Conservation (phyloP, 2,113 vertebrate genomes). For the Manacus vitellinus region DNA sequence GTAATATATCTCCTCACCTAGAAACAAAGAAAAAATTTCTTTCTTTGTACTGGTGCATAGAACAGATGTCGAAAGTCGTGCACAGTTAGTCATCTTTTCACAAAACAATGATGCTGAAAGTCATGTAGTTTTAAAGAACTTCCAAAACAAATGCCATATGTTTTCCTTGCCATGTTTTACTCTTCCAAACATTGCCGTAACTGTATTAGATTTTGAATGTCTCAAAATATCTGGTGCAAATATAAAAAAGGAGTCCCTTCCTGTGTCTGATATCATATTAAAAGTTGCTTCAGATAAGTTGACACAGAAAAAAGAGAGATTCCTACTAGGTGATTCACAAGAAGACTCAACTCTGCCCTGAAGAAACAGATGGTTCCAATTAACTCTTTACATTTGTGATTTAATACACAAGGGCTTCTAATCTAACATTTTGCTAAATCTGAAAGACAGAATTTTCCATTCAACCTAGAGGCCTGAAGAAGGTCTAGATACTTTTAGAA, state of each 20-base stretch:
- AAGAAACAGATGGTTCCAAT: conserved; percentile 23
- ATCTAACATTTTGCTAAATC: background rate
- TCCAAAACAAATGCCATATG: background rate
- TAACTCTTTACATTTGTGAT: background rate
- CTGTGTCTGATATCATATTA: background rate
- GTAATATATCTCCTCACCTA: background rate
- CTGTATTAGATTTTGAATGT: background rate
- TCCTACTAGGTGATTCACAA: conserved; percentile 8
- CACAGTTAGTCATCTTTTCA: background rate
- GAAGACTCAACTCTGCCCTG: background rate
- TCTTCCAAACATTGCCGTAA: background rate
- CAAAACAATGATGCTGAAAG: background rate
- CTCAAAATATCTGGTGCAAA: conserved; percentile 14
- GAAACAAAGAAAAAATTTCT: background rate
- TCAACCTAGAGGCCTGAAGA: background rate
- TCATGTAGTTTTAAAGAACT: background rate
- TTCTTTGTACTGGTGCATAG: background rate
- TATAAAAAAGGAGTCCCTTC: background rate
- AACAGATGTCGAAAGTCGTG: background rate
- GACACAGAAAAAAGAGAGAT: background rate
- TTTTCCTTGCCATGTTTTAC: background rate
- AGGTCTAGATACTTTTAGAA: background rate
- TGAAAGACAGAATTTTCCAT: background rate
- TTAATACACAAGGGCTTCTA: background rate
- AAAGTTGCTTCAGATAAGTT: background rate